These are phyloP conservation scores for Acheta domesticus DNA, from an alignment of 2,888 invertebrate genomes.

Conservation along the genomic window DNA sequence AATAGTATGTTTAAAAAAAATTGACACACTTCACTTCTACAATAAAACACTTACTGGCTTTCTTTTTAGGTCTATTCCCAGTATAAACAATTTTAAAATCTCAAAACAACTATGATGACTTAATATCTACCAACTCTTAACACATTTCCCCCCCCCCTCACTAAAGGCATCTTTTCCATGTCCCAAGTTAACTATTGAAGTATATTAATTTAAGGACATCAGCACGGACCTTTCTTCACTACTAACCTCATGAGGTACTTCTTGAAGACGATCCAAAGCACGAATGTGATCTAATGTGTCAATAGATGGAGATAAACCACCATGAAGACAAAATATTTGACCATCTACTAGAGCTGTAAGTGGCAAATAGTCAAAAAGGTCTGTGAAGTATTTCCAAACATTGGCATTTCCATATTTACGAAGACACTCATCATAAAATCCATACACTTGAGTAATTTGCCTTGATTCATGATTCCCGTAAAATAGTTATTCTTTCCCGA, in stretches of 20 bases:
- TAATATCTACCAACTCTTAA: too few relatives aligned
- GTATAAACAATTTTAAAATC: too few relatives aligned
- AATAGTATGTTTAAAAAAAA: too few relatives aligned
- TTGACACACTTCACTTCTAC: too few relatives aligned
- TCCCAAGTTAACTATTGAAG: slow-evolving; percentile 22
- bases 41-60: too few relatives aligned
- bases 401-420: slow-evolving; percentile 99
- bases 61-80: too few relatives aligned
- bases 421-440: slow-evolving; percentile 98
- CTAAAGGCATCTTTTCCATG: neutral
- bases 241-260: slow-evolving; percentile 80
- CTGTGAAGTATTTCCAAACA: slow-evolving; percentile 99
- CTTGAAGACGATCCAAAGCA: slow-evolving; percentile 94
- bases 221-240: neutral
- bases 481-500: slow-evolving; percentile 98
- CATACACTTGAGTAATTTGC: slow-evolving; percentile 99
- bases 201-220: neutral
- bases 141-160: too few relatives aligned
- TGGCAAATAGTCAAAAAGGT: slow-evolving; percentile 98
- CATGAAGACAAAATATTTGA: slow-evolving; percentile 99
- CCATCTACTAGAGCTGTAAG: slow-evolving; percentile 97
- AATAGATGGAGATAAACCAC: slow-evolving; percentile 97
- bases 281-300: slow-evolving; percentile 99
- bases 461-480: slow-evolving; percentile 99
- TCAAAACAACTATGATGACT: too few relatives aligned